Base-by-base conservation (phyloP, 2,113 vertebrate genomes). In the Petromus typicus region DNA sequence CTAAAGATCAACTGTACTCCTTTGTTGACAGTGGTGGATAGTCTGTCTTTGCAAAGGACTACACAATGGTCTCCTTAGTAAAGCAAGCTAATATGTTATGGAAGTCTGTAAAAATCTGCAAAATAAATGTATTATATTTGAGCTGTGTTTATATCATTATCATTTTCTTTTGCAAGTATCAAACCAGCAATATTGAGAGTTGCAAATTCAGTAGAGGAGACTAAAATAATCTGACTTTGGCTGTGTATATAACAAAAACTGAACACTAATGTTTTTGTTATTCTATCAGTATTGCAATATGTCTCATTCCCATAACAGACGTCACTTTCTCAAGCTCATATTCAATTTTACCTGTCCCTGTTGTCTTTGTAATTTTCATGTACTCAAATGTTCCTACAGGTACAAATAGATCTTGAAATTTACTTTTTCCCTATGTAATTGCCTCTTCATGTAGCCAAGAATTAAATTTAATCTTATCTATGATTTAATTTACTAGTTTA, bases 371-470 rank as follows among this genome's bases (percentile, higher is more conserved):
- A 83, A 32, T 89, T 61, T 37, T 91, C n/a, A 43, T 32, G 56
- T 78, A 94, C 94, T 56, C 84, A 90, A 86, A 87, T 89, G 94
- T 86, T 84, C 37, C 67, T 87, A 8, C 18, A 96, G n/a, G 20
- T 91, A 82, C 34, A 75, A 8, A 63, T 18, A 25, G 13, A 69
- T 32, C 75, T 75, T 89, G 37, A 27, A 90, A 85, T 90, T 79
- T 30, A 61, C 57, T 86, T 71, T 83, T 87, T 86, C 61, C 22
- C 43, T 63, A 40, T 10, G 25, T 78, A 69, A 93, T 87, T 10
- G 88, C 57, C 8, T 34, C 79, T 25, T 25, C 76, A 43, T 48
- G 16, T 23, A 76, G 40, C 84, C 59, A 92, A 93, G 7, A 92
- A 91, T 17, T 95, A 63, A 81, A n/a, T 94, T 79, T 73, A 82